Evolutionary conservation across 2,797 vertebrate genomes (phyloP).

Genomic region (Crocidura indochinensis): DNA sequence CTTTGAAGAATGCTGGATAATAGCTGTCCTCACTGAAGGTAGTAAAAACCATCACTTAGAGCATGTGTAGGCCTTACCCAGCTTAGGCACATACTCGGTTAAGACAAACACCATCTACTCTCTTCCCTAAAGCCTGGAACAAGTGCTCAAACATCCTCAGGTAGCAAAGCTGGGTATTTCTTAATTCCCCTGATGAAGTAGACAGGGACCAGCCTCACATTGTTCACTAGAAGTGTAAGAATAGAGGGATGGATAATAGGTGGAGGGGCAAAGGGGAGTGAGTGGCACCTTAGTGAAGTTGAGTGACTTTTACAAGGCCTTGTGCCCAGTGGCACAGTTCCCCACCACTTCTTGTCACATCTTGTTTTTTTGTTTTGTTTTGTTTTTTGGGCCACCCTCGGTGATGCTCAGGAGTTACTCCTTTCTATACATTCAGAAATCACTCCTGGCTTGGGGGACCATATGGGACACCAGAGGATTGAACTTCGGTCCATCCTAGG

Average conservation of each 20-base stretch:
- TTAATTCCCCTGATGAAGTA: neutral
- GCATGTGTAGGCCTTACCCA: accelerated
- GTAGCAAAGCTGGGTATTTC: neutral
- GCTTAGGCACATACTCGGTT: neutral
- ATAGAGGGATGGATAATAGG: neutral
- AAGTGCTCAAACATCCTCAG: neutral
- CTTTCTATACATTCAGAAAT: too few relatives aligned
- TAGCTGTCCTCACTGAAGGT: neutral
- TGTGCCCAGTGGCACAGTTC: neutral
- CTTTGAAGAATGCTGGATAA: neutral
- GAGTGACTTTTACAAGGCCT: neutral
- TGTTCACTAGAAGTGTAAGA: neutral
- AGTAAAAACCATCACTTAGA: neutral
- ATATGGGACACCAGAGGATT: too few relatives aligned
- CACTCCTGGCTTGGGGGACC: too few relatives aligned
- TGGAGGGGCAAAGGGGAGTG: neutral
- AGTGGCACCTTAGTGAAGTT: neutral
- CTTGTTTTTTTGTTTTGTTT: too few relatives aligned
- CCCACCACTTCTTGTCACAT: neutral
- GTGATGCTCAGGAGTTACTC: too few relatives aligned
- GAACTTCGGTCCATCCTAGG: too few relatives aligned
- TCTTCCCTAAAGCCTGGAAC: slow-evolving; percentile 1
- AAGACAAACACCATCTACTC: neutral
- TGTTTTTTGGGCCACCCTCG: too few relatives aligned
- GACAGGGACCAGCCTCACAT: neutral